Base-by-base conservation (phyloP, 1,140 invertebrate genomes). In the Ooceraea biroi region DNA sequence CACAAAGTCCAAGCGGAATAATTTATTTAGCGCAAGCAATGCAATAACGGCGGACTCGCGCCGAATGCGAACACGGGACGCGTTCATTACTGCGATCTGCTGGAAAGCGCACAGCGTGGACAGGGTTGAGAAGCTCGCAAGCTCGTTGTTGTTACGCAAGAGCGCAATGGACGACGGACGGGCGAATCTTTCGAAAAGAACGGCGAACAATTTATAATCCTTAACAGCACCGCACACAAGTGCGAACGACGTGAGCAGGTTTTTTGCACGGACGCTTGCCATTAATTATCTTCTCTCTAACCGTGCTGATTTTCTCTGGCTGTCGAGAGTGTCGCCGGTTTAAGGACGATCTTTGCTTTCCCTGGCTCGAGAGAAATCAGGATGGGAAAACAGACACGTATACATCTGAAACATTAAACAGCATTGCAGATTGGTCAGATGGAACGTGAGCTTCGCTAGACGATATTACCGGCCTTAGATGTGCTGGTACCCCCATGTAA, bases 11-110 rank as follows among this genome's bases (percentile, higher is more conserved):
- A 27, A 48, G 63, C 87, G 72, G 88, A 91, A 92, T 92, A 92
- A 93, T 93, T 93, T 92, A 92, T 93, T 93, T 92, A 92, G 87
- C 82, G 69, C 78, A 88, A 88, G 91, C 90, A 91, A 90, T 92
- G 92, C 89, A 93, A 92, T 92, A 91, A 93, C 92, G 88, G 88
- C 84, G 77, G 80, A 73, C 74, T 80, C 52, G 84, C 71, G 76
- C 84, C 86, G 88, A 83, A 82, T 91, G 88, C 87, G 90, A 90
- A 91, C 85, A 85, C 80, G 88, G 86, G 87, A 91, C 89, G 85
- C 91, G 91, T 92, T 92, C 91, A 91, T 92, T 92, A 91, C 90
- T 80, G 80, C 76, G 76, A 80, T 87, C 86, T 85, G 84, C 68
- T 78, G 48, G 74, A 83, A 85, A 87, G 77, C 83, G 85, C 83